Base-by-base conservation (phyloP, 2,888 invertebrate genomes). In the Cremastinae sp. region DNA sequence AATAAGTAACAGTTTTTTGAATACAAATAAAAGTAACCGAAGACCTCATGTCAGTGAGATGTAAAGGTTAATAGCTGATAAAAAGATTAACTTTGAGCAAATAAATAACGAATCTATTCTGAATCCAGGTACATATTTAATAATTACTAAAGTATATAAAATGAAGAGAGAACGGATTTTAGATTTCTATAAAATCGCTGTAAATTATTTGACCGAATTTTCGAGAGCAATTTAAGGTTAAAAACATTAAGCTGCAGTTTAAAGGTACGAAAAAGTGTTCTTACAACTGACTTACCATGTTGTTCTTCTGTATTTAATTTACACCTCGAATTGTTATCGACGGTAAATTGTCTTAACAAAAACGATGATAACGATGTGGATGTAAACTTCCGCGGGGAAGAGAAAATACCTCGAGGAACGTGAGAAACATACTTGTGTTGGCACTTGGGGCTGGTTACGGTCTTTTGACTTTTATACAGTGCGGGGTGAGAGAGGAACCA, bases 271-370 rank as follows among this genome's bases (percentile, higher is more conserved):
- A 14, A 28, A 45, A 2, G 8, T 8, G 7, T 47, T 7, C 22
- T 2, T 4, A 10, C 43, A 8, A 70, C 38, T 41, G 12, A 75
- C 83, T 84, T 74, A 87, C 87, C 87, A 87, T 87, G 83, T n/a
- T n/a, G 86, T 87, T 84, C 79, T 83, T 70, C n/a, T 74, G 76
- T 82, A 75, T 70, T 61, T 65, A 51, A 14, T 36, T 18, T 18
- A 54, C 65, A 53, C 38, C 65, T 14, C 54, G 28, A 53, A 41
- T 28, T 51, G 18, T 20, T 28, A 22, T 73, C 64, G 79, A 78
- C 82, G 69, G 76, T 77, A 81, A 78, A 82, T 78, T 79, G 83
- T 82, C 74, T 80, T 83, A 78, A 84, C 79, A 82, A 80, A 78
- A 81, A 80, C 72, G 82, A 81, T 73, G 80, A 83, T 79, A 83